A percentile compares a stretch with the other conserved stretches of the same genome.
Evolutionary conservation across 2,113 vertebrate genomes (phyloP).

Genomic region (Xenopus tropicalis): DNA sequence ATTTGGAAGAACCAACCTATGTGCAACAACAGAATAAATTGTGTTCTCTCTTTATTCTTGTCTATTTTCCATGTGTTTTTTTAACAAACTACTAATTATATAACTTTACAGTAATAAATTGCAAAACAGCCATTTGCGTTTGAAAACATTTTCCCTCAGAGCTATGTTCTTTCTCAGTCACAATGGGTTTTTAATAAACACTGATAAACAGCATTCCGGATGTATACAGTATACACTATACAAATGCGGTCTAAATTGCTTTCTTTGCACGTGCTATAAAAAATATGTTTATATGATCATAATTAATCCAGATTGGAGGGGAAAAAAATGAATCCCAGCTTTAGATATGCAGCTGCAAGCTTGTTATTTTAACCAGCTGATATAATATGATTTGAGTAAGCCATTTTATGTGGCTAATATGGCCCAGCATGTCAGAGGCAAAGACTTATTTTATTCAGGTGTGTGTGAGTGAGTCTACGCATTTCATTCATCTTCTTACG

Average conservation of each 20-base stretch:
- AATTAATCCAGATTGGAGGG: conserved; percentile 19
- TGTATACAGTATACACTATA: too few relatives aligned
- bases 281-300: conserved; percentile 22
- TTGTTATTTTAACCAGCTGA: conserved; percentile 30
- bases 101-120: too few relatives aligned
- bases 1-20: too few relatives aligned
- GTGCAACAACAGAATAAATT: too few relatives aligned
- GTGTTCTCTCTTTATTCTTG: too few relatives aligned
- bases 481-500: conserved; percentile 25
- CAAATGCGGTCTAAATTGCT: not conserved
- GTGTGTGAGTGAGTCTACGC: conserved; percentile 20
- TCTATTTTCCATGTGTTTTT: too few relatives aligned
- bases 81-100: too few relatives aligned
- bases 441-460: conserved; percentile 27
- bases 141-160: too few relatives aligned
- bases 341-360: conserved; percentile 28
- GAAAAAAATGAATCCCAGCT: not conserved
- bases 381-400: conserved; percentile 19
- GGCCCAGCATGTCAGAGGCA: conserved; percentile 20
- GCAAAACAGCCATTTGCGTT: too few relatives aligned
- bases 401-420: conserved; percentile 35
- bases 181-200: too few relatives aligned
- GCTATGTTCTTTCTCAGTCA: too few relatives aligned
- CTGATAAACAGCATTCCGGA: too few relatives aligned
- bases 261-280: conserved; percentile 24